A percentile compares a stretch with the other conserved stretches of the same genome.
Evolutionary conservation across 2,113 vertebrate species (phyloP).

Genomic region (Carassius carassius): DNA sequence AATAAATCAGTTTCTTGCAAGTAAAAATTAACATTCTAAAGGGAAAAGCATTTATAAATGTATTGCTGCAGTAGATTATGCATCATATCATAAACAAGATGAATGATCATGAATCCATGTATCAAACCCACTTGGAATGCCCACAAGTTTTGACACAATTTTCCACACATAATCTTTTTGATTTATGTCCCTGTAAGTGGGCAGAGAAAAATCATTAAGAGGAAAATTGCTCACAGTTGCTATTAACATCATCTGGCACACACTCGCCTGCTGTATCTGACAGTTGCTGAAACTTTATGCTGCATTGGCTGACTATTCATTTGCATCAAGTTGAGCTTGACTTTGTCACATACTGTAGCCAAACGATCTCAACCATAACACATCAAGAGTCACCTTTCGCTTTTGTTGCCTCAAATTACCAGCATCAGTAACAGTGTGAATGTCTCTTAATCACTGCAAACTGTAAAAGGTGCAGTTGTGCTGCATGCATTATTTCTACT

Average conservation of each 20-base stretch:
- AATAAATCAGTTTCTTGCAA: neutral
- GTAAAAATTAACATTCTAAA: neutral
- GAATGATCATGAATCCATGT: neutral
- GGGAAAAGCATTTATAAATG: constrained; percentile 1
- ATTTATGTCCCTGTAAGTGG: neutral
- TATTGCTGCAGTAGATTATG: neutral
- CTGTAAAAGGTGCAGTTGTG: neutral
- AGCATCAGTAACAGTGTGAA: neutral
- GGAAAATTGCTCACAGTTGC: neutral
- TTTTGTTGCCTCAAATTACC: neutral
- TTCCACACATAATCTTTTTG: neutral
- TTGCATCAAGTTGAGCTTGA: neutral
- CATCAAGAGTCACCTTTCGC: neutral
- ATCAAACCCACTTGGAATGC: neutral
- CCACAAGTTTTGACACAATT: neutral
- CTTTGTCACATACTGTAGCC: neutral
- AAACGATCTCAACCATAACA: neutral
- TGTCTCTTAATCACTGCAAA: neutral
- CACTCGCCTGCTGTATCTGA: neutral
- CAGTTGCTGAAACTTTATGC: neutral
- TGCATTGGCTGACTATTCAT: neutral
- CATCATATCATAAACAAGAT: neutral
- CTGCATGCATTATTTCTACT: neutral
- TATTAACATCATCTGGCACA: neutral
- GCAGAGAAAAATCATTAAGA: constrained; percentile 4